phyloP scores from a whole-genome alignment of 2,888 invertebrate species.

The Xanthostigma xanthostigma region DNA sequence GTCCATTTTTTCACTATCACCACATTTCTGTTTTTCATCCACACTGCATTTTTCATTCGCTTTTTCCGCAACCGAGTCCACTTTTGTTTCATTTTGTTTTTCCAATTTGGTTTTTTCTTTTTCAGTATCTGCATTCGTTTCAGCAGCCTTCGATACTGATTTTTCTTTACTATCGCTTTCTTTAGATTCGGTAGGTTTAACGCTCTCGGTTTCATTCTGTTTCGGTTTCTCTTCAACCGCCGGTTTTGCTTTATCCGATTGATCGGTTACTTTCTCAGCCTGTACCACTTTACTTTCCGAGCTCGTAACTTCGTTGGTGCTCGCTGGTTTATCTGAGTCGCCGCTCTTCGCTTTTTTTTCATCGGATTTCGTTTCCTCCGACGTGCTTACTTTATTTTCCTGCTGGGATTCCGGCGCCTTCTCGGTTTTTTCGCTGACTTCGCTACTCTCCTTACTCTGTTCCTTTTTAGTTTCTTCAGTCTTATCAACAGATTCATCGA shows the following conservation, averaged over 20 bases:
- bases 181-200: constrained; percentile 27
- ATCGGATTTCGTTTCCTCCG: constrained; percentile 4
- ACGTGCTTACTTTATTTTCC: background rate
- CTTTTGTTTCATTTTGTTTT: constrained; percentile 19
- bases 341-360: constrained; percentile 7
- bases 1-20: constrained; percentile 29
- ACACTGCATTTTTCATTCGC: constrained; percentile 8
- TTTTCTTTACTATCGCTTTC: constrained; percentile 7
- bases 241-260: constrained; percentile 1
- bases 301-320: constrained; percentile 7
- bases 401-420: constrained; percentile 5
- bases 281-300: constrained; percentile 15
- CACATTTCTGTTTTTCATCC: constrained; percentile 4
- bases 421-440: constrained; percentile 21
- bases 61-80: constrained; percentile 21
- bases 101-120: constrained; percentile 4
- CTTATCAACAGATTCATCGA: background rate
- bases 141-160: constrained; percentile 2
- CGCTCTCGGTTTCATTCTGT: constrained; percentile 30
- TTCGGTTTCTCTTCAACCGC: constrained; percentile 9
- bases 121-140: background rate
- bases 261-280: constrained; percentile 11
- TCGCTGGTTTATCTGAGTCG: constrained; percentile 4
- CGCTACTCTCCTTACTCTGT: too few species aligned
- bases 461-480: background rate